These are phyloP conservation scores for Leptosomus discolor DNA, from an alignment of 2,113 vertebrate species.

Conservation along the genomic window DNA sequence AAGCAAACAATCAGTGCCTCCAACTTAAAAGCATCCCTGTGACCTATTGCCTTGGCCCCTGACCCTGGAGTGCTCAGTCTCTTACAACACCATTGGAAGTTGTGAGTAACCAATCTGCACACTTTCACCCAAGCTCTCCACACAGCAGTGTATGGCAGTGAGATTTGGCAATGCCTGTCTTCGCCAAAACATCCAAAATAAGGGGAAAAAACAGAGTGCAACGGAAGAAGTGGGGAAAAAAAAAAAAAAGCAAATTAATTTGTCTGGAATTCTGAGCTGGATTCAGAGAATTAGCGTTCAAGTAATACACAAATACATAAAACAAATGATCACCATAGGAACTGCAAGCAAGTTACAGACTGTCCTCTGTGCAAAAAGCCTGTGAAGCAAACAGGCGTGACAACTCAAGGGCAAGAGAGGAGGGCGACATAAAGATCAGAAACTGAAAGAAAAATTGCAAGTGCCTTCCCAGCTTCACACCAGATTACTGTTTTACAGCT, in stretches of 20 bases:
- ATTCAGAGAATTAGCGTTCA: background rate
- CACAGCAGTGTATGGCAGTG: rapidly evolving
- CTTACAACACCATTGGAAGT: background rate
- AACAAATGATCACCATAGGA: background rate
- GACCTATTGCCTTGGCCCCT: background rate
- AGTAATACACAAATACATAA: background rate
- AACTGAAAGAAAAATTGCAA: background rate
- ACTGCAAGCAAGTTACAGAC: background rate
- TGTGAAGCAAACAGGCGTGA: background rate
- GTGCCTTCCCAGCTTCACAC: background rate
- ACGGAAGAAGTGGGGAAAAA: background rate
- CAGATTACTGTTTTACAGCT: background rate
- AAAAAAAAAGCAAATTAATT: background rate
- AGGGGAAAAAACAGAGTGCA: background rate
- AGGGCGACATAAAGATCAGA: background rate
- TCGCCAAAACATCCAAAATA: background rate
- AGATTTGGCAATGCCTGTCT: background rate
- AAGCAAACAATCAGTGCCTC: background rate
- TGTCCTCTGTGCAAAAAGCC: background rate
- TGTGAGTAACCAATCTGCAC: background rate
- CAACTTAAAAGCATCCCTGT: slow-evolving; percentile 1
- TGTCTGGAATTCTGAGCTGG: background rate
- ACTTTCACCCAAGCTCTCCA: background rate
- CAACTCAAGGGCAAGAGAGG: background rate
- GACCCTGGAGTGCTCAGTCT: background rate